Evolutionary conservation across 30 jellyfish, hydroid and myxozoan genomes (phyloP).

Genomic region (Aurelia sp.): DNA sequence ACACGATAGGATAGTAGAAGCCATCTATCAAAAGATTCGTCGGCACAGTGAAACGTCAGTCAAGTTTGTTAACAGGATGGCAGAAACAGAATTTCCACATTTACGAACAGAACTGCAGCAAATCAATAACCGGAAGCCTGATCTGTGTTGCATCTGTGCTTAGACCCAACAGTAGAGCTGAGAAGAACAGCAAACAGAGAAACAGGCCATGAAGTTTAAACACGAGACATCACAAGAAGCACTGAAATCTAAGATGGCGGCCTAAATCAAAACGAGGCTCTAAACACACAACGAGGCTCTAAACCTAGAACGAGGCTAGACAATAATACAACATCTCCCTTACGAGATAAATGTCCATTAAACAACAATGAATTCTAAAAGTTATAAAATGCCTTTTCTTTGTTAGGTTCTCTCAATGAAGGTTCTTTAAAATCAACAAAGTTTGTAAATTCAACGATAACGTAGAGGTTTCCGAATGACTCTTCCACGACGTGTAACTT

Average conservation of each 20-base stretch:
- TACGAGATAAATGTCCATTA: conserved; percentile 37
- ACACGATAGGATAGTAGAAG: too few relatives aligned
- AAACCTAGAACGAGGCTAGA: conserved; percentile 8
- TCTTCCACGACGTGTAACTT: conserved; percentile 52
- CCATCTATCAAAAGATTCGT: too few relatives aligned
- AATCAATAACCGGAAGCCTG: too few relatives aligned
- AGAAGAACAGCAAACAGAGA: conserved; percentile 2
- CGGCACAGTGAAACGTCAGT: too few relatives aligned
- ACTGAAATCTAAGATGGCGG: conserved; percentile 8
- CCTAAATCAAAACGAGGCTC: too few relatives aligned
- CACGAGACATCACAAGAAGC: neutral
- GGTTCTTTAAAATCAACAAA: conserved; percentile 31
- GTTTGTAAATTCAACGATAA: conserved; percentile 33
- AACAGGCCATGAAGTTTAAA: neutral
- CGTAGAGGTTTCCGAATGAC: conserved; percentile 33
- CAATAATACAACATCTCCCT: conserved; percentile 30
- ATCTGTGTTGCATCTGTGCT: neutral
- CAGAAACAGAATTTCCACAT: too few relatives aligned
- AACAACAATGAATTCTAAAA: conserved; percentile 20
- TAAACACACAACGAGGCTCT: conserved; percentile 12
- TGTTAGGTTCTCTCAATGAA: conserved; percentile 5
- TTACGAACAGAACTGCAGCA: too few relatives aligned
- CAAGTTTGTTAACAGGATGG: too few relatives aligned
- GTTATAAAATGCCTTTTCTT: conserved; percentile 44
- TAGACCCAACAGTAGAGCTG: neutral